These are phyloP conservation scores for Melipona bicolor DNA, from an alignment of 2,888 invertebrate genomes.

Conservation along the genomic window DNA sequence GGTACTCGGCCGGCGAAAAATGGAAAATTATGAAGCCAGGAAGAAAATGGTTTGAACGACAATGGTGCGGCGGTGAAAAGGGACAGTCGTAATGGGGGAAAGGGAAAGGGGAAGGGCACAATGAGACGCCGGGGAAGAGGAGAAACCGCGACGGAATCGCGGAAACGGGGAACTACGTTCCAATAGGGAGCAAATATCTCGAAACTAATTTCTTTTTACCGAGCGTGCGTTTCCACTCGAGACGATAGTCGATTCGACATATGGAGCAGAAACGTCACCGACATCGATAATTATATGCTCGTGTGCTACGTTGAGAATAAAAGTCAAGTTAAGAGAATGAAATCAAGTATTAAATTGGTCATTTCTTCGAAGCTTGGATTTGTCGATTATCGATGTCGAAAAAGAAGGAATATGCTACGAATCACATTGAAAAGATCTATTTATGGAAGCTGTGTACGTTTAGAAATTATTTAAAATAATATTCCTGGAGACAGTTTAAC, in stretches of 20 bases:
- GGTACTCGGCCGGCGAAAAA: neutral
- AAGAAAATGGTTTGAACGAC: slow-evolving; percentile 28
- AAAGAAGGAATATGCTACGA: too few relatives aligned
- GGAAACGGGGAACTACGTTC: slow-evolving; percentile 36
- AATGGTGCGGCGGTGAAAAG: slow-evolving; percentile 23
- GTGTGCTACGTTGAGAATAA: neutral
- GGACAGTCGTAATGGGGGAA: slow-evolving; percentile 29
- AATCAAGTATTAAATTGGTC: too few relatives aligned
- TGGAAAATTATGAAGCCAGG: slow-evolving; percentile 41
- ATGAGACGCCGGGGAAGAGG: slow-evolving; percentile 18
- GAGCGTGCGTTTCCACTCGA: neutral
- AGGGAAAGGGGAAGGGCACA: neutral
- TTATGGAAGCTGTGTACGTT: too few relatives aligned
- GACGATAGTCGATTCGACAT: neutral
- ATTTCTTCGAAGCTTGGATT: too few relatives aligned
- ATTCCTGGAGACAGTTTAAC: too few relatives aligned
- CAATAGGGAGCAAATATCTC: slow-evolving; percentile 27
- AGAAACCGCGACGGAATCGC: slow-evolving; percentile 24
- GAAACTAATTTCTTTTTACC: slow-evolving; percentile 26
- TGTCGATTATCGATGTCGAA: too few relatives aligned
- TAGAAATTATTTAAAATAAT: too few relatives aligned
- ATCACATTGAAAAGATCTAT: too few relatives aligned
- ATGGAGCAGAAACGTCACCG: neutral
- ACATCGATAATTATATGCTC: neutral
- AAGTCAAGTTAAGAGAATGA: neutral